phyloP scores from a whole-genome alignment of 2,113 vertebrate species.

The Zootoca vivipara region DNA sequence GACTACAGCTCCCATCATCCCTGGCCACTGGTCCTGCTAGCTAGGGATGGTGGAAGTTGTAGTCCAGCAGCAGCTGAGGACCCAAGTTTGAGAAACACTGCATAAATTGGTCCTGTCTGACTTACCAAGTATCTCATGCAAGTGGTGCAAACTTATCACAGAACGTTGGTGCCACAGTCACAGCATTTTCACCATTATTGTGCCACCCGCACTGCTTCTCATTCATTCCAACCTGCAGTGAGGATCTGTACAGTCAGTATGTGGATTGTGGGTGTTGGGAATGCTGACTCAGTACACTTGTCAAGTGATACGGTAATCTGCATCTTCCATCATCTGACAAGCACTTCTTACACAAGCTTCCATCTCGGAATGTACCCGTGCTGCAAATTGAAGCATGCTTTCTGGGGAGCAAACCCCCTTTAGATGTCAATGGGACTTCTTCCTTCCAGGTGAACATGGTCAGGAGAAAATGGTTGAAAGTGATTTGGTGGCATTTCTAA shows the following conservation, averaged over 20 bases:
- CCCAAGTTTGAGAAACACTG: background rate
- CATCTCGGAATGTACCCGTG: background rate
- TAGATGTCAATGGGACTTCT: background rate
- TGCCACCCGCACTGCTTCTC: background rate
- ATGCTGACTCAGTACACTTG: background rate
- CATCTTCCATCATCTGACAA: background rate
- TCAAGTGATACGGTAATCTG: background rate
- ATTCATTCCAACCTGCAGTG: background rate
- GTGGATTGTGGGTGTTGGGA: background rate
- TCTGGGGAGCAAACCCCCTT: background rate
- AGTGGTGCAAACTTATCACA: background rate
- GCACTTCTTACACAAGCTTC: background rate
- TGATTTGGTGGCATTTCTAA: background rate
- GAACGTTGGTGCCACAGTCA: background rate
- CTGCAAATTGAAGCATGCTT: background rate
- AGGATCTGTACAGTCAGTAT: background rate
- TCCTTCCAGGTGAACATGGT: background rate
- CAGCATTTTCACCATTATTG: background rate
- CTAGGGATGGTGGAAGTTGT: no score
- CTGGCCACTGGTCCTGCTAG: no score
- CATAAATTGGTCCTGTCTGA: background rate
- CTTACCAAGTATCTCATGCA: no score
- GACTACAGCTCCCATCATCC: no score
- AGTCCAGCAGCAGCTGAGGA: no score
- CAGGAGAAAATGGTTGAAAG: background rate